These are phyloP conservation scores for Brachionus paranguensis DNA, from an alignment of 1,140 invertebrate species.

Conservation along the genomic window DNA sequence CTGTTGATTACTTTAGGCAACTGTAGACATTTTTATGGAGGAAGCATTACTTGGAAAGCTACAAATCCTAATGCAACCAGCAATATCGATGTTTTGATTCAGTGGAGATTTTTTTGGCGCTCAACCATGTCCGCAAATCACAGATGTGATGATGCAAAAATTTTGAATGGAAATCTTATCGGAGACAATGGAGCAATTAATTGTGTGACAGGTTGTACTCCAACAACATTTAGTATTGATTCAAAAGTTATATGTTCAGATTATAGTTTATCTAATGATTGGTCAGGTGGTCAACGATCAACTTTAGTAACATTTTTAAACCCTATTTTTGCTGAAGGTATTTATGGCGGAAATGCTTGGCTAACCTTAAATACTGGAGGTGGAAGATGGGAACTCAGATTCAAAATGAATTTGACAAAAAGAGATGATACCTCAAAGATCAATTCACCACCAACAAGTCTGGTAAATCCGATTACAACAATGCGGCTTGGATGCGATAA, in stretches of 20 bases:
- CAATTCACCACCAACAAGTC: not conserved
- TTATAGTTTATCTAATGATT: not conserved
- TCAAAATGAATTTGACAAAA: not conserved
- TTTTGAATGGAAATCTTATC: not conserved
- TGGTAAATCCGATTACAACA: not conserved
- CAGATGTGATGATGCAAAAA: not conserved
- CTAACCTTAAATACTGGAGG: not conserved
- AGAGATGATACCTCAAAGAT: not conserved
- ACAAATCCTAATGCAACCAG: not conserved
- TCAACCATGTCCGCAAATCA: not conserved
- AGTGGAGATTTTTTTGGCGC: not conserved
- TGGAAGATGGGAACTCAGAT: not conserved
- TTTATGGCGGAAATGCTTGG: no score
- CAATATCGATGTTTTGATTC: not conserved
- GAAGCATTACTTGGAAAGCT: not conserved
- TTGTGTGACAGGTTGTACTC: not conserved
- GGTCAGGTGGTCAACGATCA: not conserved
- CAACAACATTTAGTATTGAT: not conserved
- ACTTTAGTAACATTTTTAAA: not conserved
- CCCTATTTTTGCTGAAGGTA: no score
- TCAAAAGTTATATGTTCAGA: not conserved
- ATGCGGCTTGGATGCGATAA: not conserved
- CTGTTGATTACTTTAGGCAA: not conserved
- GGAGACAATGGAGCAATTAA: not conserved
- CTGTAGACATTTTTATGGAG: not conserved